Conservation (phyloP, 2,797 vertebrate species). For the Cichlasoma orientale region DNA sequence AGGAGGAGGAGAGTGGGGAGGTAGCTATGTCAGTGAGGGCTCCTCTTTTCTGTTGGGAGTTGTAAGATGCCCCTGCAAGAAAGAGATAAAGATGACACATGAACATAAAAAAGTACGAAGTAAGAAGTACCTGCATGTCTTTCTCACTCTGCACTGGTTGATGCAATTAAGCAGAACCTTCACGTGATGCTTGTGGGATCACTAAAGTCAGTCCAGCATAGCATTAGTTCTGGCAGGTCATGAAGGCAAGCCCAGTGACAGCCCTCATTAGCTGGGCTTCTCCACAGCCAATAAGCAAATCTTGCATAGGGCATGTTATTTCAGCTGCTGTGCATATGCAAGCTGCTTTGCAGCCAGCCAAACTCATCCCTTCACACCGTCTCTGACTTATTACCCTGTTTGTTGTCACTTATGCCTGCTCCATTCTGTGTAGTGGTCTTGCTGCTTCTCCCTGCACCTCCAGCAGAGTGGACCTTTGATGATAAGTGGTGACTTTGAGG, state of each 20-base stretch:
- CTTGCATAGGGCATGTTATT: neutral
- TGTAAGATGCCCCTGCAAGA: slow-evolving; percentile 42
- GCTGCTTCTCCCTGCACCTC: neutral
- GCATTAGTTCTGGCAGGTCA: no score
- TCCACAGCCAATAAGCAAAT: neutral
- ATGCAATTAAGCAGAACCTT: neutral
- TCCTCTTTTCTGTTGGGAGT: slow-evolving; percentile 56
- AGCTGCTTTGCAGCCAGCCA: neutral
- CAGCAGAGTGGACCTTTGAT: neutral
- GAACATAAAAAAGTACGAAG: neutral
- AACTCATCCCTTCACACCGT: neutral
- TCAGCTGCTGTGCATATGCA: neutral
- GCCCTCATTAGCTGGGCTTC: neutral
- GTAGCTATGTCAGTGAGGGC: slow-evolving; percentile 43
- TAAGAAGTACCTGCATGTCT: neutral
- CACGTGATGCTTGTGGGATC: neutral
- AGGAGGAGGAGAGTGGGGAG: slow-evolving; percentile 22
- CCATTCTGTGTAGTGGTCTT: neutral
- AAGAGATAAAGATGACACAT: slow-evolving; percentile 23
- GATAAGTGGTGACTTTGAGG: neutral
- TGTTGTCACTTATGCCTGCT: neutral
- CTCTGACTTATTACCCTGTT: neutral
- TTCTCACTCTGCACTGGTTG: neutral
- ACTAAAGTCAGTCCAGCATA: no score
- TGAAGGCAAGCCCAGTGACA: no score